These are phyloP conservation scores for Diarsia mendica DNA, from an alignment of 2,888 invertebrate species.

Conservation along the genomic window DNA sequence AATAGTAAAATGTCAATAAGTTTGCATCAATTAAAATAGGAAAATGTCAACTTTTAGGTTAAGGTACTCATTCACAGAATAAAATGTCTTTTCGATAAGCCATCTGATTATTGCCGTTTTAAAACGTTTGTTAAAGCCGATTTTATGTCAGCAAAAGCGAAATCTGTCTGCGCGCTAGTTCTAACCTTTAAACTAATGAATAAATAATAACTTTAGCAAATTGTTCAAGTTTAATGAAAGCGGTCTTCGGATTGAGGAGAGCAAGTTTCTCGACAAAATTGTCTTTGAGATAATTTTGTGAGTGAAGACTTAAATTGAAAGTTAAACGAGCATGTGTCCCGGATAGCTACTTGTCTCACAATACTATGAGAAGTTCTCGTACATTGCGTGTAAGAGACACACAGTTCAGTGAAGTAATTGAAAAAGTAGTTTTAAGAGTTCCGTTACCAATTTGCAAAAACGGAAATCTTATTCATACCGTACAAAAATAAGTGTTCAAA, in stretches of 20 bases:
- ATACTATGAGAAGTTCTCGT: not conserved
- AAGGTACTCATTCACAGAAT: too few relatives aligned
- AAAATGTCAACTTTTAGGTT: too few relatives aligned
- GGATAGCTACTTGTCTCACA: not conserved
- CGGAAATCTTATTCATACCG: too few relatives aligned
- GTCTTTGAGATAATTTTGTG: constrained; percentile 14
- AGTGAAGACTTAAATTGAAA: constrained; percentile 6
- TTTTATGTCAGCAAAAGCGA: constrained; percentile 28
- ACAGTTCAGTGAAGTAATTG: not conserved
- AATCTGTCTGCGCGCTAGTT: constrained; percentile 28
- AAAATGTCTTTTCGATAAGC: too few relatives aligned
- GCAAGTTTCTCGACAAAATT: constrained; percentile 27
- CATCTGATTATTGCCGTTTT: too few relatives aligned
- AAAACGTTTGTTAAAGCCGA: constrained; percentile 4
- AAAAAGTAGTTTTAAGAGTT: not conserved
- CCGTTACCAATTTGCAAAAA: not conserved
- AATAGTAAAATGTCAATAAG: too few relatives aligned
- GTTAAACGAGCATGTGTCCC: not conserved
- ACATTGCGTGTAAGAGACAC: not conserved
- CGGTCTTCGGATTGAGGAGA: constrained; percentile 2
- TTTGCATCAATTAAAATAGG: too few relatives aligned
- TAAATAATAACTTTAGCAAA: constrained; percentile 49
- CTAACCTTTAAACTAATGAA: constrained; percentile 50
- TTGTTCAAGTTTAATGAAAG: constrained; percentile 41
- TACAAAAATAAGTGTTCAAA: too few relatives aligned